phyloP scores from a whole-genome alignment of 2,888 invertebrate species.

The Nemapogon koenigi region DNA sequence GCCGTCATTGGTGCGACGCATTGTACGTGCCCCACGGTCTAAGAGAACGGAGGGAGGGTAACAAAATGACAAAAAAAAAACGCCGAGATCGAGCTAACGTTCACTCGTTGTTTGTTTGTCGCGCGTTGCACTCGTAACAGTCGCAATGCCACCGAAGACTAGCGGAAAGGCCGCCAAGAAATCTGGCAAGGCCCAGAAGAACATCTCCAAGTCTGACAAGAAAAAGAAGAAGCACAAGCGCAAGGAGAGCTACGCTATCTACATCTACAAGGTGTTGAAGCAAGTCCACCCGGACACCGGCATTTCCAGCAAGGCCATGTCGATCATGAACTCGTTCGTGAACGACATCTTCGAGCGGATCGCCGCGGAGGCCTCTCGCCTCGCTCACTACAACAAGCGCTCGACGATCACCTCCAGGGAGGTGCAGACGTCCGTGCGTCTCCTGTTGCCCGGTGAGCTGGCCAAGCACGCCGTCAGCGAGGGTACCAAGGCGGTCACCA shows the following conservation, averaged over 20 bases:
- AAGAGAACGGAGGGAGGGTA: no score
- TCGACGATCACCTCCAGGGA: constrained; percentile 73
- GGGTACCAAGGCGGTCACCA: constrained; percentile 70
- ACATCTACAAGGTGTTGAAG: constrained; percentile 71
- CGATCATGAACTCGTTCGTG: constrained; percentile 75
- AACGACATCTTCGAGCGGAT: constrained; percentile 77
- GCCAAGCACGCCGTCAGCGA: constrained; percentile 74
- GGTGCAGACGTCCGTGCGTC: constrained; percentile 72
- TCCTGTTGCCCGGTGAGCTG: constrained; percentile 72
- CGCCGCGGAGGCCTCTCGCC: constrained; percentile 67
- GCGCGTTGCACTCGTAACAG: no score
- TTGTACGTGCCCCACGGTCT: no score
- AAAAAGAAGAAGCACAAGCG: constrained; percentile 63
- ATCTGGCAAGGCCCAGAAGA: constrained; percentile 63
- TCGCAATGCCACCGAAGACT: constrained; percentile 34
- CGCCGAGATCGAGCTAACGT: no score
- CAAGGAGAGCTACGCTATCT: constrained; percentile 64
- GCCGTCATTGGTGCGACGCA: no score
- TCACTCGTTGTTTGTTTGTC: no score
- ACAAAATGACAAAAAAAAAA: no score
- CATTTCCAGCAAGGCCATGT: constrained; percentile 65
- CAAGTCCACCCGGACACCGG: constrained; percentile 71
- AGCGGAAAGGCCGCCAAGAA: constrained; percentile 51
- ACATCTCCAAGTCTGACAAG: constrained; percentile 63
- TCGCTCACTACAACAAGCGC: constrained; percentile 70